Evolutionary conservation across 2,888 invertebrate genomes (phyloP), one percentile per base, ranked within the genome.

Genomic region (Melanotus villosus): DNA sequence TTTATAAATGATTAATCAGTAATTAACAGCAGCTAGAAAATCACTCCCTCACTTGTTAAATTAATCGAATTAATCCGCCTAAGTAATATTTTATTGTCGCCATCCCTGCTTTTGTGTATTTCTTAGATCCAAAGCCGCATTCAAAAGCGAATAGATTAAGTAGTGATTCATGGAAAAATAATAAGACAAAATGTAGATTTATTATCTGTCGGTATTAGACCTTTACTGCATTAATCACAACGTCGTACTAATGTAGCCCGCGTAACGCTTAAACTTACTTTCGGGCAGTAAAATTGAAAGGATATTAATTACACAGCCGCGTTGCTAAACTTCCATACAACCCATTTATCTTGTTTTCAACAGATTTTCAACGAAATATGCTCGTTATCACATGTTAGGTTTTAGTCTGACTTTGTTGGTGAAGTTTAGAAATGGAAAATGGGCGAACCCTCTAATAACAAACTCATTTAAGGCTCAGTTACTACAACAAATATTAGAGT

Each of bases 251-350:
- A 52, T 52, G 52, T 32, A 52, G 32, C 52, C 12, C 3, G 47
- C 23, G 3, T 52, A 7, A 12, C 32, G 23, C 52, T 30, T 19
- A 32, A 60, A 52, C 52, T 63, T 52, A 65, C 14, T 38, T n/a
- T 67, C 32, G 19, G 34, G 60, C 32, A 10, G n/a, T 47, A 63
- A 68, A 68, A 68, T 63, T 57, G 63, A 68, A 63, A 47, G 56
- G 47, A 45, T 34, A 63, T 68, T 68, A 68, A 63, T 68, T 68
- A 63, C 57, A 7, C 19, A 7, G 45, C 56, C 21, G 32, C 32
- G 12, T 60, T 60, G 52, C 63, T 41, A 54, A 63, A 63, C 63
- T 63, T 45, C 32, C 52, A 26, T 41, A 18, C 16, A 14, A 34
- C 18, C 23, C 52, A 63, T 63, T 63, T 26, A 52, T 63, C 63